A percentile compares a stretch with the other conserved stretches of the same genome.
These are phyloP conservation scores for Fukomys damarensis DNA, from an alignment of 2,113 vertebrate species.

Conservation along the genomic window DNA sequence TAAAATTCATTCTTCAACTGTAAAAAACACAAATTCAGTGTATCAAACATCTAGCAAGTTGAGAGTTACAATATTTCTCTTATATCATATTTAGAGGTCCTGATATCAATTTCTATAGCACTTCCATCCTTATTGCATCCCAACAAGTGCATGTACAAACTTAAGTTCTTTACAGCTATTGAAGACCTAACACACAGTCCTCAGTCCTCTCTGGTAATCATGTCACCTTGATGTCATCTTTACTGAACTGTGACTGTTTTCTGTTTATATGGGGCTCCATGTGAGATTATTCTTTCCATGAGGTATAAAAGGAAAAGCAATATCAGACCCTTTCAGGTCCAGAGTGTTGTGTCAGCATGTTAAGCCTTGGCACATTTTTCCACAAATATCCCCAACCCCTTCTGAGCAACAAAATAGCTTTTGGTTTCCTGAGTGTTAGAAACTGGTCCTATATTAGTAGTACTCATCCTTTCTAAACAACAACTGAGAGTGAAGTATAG, in stretches of 20 bases:
- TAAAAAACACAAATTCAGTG: too few species aligned
- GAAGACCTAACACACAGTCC: background rate
- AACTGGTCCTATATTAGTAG: constrained; percentile 16
- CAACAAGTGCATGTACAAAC: background rate
- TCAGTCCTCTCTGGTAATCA: background rate
- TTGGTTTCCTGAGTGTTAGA: background rate
- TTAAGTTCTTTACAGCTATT: background rate
- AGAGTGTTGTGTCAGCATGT: background rate
- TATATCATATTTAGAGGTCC: too few species aligned
- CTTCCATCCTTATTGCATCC: background rate
- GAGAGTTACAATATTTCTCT: too few species aligned
- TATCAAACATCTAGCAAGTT: too few species aligned
- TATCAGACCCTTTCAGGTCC: background rate
- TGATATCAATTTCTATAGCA: too few species aligned
- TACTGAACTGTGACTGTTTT: background rate
- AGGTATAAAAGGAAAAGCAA: background rate
- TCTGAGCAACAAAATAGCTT: constrained; percentile 6
- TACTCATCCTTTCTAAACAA: background rate
- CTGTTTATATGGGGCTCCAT: background rate
- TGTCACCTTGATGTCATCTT: background rate
- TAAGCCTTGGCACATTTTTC: background rate
- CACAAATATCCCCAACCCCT: background rate
- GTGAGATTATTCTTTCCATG: background rate
- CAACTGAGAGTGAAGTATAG: background rate
- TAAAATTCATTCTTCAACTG: too few species aligned